Evolutionary conservation across 2,797 vertebrate species (phyloP), one percentile per base, ranked within the genome.

Genomic region (Euphonia xanthogaster): DNA sequence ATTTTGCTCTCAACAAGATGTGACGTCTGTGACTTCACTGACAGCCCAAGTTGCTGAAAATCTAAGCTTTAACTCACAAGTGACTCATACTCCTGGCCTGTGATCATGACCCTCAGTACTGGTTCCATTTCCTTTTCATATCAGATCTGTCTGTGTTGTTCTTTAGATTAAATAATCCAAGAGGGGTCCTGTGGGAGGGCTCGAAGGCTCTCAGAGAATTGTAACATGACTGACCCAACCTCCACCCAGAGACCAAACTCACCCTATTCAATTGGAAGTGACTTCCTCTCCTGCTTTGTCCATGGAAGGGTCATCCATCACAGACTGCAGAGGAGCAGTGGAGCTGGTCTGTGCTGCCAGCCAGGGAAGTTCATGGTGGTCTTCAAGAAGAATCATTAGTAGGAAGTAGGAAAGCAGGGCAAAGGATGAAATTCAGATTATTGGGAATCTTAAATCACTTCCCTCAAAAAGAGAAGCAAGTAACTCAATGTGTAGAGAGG

Each of bases 1-100:
- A 95, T 96, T 95, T 88, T 9, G 5, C 37, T 91, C 70, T 93
- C 76, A 35, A 67, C 6, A 8, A 90, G 75, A 91, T 16, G 42
- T 90, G 78, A 73, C 55, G 70, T 31, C 86, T 91, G 70, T 88
- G 76, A 81, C 27, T 81, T 92, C 55, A 39, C 15, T 86, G 82
- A 35, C 61, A 84, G 35, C 40, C 48, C 78, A n/a, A 83, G 61
- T 4, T 75, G 76, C 48, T 81, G 65, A 63, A 61, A 80, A 54
- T 33, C 75, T 18, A 30, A 79, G 27, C 68, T 95, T 88, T 91
- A 95, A 88, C 79, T 88, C 73, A 37, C 28, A 35, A 86, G 50
- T 33, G 61, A 51, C 57, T 51, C 21, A 47, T 0, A 68, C 14
- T 15, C 28, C 35, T 83, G 60, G n/a, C 12, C 65, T 68, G 16